Base-by-base conservation (phyloP, 1,140 invertebrate genomes). In the Drosophila pruinosa region DNA sequence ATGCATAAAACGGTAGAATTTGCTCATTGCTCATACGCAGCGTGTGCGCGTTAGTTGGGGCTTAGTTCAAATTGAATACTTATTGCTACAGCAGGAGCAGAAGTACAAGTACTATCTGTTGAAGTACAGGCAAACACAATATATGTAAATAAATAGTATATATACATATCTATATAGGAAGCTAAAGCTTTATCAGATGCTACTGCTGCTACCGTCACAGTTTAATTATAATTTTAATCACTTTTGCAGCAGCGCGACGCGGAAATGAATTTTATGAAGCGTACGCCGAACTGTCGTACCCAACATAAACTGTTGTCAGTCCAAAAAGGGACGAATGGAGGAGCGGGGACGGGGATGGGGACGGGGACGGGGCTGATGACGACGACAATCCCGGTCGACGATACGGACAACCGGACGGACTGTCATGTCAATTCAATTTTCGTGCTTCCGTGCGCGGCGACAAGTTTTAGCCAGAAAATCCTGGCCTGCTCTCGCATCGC, bases 191-290 rank as follows among this genome's bases (percentile, higher is more conserved):
- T 74, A 85, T 79, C 79, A 82, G 69, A 50, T 59, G 53, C 41
- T 67, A 10, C 24, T 19, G 31, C 34, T 53, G 45, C 45, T 43
- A 61, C 53, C 64, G 71, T 73, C 71, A 73, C 82, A 86, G 82
- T 86, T 86, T 86, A 86, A 86, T 86, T 86, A 86, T 86, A 86
- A 86, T 86, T 86, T 86, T 86, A 86, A 86, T 86, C 82, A 86
- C 82, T 86, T 86, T 86, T 88, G 82, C 82, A 82, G 75, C 72
- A 76, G 75, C 79, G 72, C 80, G 82, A 72, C 78, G 62, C 78
- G 82, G 83, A 86, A 86, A 86, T 86, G 82, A 86, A 86, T 88
- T 80, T 86, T 88, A 82, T 88, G 83, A 88, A 88, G 77, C 82
- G 83, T 86, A 69, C 73, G 79, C 78, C 82, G 61, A 86, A 86